These are phyloP conservation scores for Epizoanthus scotinus DNA, from an alignment of 92 coral and sea anemone species.

Conservation along the genomic window DNA sequence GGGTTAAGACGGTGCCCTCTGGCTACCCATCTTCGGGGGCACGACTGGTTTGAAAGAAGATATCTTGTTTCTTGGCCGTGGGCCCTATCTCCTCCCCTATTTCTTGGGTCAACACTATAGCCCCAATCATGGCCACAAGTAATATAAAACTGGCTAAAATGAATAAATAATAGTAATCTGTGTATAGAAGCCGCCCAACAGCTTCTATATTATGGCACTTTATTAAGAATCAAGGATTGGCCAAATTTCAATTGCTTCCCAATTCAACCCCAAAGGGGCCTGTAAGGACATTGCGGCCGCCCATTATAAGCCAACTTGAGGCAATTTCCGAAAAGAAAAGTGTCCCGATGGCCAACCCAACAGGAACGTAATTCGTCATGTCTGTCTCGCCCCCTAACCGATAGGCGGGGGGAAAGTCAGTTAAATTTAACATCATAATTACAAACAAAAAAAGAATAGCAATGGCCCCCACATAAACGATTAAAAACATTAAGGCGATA, in stretches of 20 bases:
- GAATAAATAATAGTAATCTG: slow-evolving; percentile 67
- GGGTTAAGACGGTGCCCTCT: neutral
- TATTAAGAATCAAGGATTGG: slow-evolving; percentile 68
- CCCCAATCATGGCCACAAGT: slow-evolving; percentile 79
- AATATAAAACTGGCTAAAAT: slow-evolving; percentile 72
- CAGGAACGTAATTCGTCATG: slow-evolving; percentile 78
- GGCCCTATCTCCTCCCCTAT: slow-evolving; percentile 69
- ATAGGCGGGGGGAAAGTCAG: slow-evolving; percentile 75
- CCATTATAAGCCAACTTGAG: slow-evolving; percentile 73
- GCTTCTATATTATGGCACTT: slow-evolving; percentile 67
- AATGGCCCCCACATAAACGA: slow-evolving; percentile 77
- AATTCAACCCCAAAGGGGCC: slow-evolving; percentile 54
- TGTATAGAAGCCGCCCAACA: slow-evolving; percentile 69
- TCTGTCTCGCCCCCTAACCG: slow-evolving; percentile 76
- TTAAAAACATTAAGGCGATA: slow-evolving; percentile 56
- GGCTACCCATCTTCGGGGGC: slow-evolving; percentile 47
- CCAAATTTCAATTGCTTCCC: slow-evolving; percentile 55
- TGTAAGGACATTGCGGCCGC: slow-evolving; percentile 63
- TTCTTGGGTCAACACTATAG: slow-evolving; percentile 73
- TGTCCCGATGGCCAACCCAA: slow-evolving; percentile 70
- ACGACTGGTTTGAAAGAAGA: slow-evolving; percentile 77
- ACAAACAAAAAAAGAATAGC: slow-evolving; percentile 82
- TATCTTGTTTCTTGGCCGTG: slow-evolving; percentile 75
- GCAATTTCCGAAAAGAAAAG: slow-evolving; percentile 74
- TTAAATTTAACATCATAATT: slow-evolving; percentile 75